Percentiles rank a stretch among this genome's conserved stretches.
These are phyloP conservation scores for Catostylus mosaicus DNA, from an alignment of 30 jellyfish, hydroid and myxozoan species.

Conservation along the genomic window DNA sequence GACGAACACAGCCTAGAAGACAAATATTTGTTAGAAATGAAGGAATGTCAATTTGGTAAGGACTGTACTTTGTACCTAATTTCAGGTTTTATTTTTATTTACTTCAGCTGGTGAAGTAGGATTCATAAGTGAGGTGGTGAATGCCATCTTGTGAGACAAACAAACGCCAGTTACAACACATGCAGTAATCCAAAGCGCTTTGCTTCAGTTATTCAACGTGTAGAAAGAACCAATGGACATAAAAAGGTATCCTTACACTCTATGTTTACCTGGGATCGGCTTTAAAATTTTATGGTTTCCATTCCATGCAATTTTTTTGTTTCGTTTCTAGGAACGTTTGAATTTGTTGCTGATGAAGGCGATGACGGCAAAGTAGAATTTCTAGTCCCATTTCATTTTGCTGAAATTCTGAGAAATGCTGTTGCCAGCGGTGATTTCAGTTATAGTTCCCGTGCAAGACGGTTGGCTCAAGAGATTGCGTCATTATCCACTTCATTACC, in stretches of 20 bases:
- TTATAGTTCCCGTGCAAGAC: conserved; percentile 81
- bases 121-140: no score
- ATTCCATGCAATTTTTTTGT: neutral
- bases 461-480: conserved; percentile 97
- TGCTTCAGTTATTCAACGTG: no score
- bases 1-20: conserved; percentile 59
- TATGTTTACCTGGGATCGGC: no score
- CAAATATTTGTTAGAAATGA: conserved; percentile 68
- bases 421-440: conserved; percentile 68
- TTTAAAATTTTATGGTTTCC: neutral
- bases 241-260: no score
- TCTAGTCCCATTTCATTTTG: conserved; percentile 84
- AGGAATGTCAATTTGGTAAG: conserved; percentile 85
- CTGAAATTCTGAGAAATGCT: conserved; percentile 66
- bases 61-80: neutral
- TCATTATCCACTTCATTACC: conserved; percentile 96
- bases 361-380: conserved; percentile 93
- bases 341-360: conserved; percentile 77
- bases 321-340: conserved; percentile 77
- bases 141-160: no score
- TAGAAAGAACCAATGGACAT: no score
- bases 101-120: no score
- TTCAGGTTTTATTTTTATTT: neutral
- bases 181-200: no score
- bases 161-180: no score